Evolutionary conservation across 2,113 vertebrate species (phyloP), one percentile per base, ranked within the genome.

Genomic region (Scartelaos histophorus): DNA sequence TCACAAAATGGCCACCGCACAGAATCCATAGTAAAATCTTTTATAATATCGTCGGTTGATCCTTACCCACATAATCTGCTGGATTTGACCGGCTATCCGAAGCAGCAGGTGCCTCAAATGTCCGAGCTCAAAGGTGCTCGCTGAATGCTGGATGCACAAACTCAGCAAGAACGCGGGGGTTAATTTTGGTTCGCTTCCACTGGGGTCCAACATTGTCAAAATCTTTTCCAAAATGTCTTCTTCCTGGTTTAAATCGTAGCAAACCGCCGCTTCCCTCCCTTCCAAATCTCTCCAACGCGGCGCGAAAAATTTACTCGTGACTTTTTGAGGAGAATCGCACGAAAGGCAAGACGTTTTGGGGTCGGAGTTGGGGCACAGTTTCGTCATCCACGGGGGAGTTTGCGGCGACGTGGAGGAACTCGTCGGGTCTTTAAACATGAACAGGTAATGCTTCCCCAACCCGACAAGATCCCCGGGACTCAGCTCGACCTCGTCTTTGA

Each of bases 381-480:
- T 81, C 19, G 80, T 75, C 88, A 93, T 88, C 93, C 93, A 94
- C 0, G 75, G 76, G 1, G 92, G 92, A 0, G 81, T 81, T 58
- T 87, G 84, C 0, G 66, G 56, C 16, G 80, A 29, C 7, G 76
- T 76, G 1, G 82, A 22, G 3, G 64, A 7, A 62, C 78, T 73
- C 5, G 93, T 93, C 13, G 93, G 93, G 78, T 95, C 94, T 73
- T 95, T 94, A 61, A 93, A 95, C 90, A 95, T 88, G 79, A 95
- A 93, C 21, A 95, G 80, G 75, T 95, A 95, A 75, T 93, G 90
- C 70, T 90, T 89, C 11, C 94, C 94, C 66, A 95, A 67, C 7
- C 93, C 92, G 2, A 95, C 87, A n/a, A 95, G 75, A 80, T 95
- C 94, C 4, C 94, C 93, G 0, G 92, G 89, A 34, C 75, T 84